Evolutionary conservation across 2,113 vertebrate species (phyloP).

Genomic region (Laticauda laticaudata): DNA sequence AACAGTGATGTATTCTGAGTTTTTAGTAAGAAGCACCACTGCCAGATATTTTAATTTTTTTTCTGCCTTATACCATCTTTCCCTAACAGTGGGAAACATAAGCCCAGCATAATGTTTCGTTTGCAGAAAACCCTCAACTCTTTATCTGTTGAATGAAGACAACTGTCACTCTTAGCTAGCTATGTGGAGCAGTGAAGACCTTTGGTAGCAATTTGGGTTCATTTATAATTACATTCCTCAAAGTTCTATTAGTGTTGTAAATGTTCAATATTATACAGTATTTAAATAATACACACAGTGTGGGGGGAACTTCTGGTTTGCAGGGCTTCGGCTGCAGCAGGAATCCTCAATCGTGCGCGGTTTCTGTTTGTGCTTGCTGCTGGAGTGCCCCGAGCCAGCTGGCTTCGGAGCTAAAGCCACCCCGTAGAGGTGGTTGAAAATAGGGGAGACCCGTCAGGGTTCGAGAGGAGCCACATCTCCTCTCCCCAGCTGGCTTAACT

Average conservation of each 20-base stretch:
- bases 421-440: too few species aligned
- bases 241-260: not conserved
- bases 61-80: not conserved
- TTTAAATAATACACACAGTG: not conserved
- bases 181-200: not conserved
- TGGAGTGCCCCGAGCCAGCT: too few species aligned
- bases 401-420: too few species aligned
- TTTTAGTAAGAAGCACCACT: not conserved
- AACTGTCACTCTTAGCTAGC: not conserved
- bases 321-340: too few species aligned
- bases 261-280: not conserved
- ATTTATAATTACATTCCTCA: slow-evolving; percentile 2
- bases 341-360: too few species aligned
- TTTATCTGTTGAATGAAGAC: not conserved
- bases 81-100: not conserved
- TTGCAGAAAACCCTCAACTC: slow-evolving; percentile 4
- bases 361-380: too few species aligned
- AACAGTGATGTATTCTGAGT: rapidly evolving
- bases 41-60: not conserved
- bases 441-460: too few species aligned
- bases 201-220: not conserved
- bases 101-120: slow-evolving; percentile 6
- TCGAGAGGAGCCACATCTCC: too few species aligned
- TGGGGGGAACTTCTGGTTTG: too few species aligned
- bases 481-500: too few species aligned